These are phyloP conservation scores for Ranitomeya variabilis DNA, from an alignment of 2,113 vertebrate species.

Conservation along the genomic window DNA sequence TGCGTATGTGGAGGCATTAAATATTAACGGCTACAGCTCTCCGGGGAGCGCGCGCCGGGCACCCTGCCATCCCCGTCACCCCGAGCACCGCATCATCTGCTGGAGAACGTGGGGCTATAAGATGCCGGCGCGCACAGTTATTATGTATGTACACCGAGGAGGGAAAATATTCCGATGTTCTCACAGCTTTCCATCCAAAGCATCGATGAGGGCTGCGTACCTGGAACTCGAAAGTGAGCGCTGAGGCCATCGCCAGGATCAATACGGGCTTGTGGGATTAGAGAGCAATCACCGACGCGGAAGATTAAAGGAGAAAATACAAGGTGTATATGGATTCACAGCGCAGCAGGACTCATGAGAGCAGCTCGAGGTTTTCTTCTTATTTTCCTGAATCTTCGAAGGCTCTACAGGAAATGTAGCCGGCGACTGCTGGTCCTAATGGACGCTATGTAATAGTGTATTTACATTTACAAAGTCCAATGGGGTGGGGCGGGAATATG, in stretches of 20 bases:
- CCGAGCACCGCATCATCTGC: constrained; percentile 13
- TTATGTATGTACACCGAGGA: not conserved
- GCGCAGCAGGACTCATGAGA: not conserved
- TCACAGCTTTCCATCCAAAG: not conserved
- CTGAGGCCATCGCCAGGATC: not conserved
- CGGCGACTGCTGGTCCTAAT: not conserved
- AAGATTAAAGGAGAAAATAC: constrained; percentile 15
- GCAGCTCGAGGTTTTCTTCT: no score
- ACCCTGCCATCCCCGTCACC: constrained; percentile 31
- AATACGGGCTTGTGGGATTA: constrained; percentile 13
- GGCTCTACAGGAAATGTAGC: not conserved
- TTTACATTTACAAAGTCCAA: no score
- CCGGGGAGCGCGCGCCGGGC: constrained; percentile 65
- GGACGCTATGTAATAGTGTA: no score
- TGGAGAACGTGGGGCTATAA: constrained; percentile 7
- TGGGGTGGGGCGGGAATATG: no score
- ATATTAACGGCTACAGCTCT: constrained; percentile 68
- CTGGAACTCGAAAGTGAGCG: not conserved
- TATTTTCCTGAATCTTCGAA: not conserved
- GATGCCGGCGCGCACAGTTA: not conserved
- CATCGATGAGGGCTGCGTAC: not conserved
- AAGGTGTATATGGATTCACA: constrained; percentile 13
- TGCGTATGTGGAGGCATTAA: constrained; percentile 65
- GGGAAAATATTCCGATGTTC: not conserved
- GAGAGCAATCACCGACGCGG: not conserved